phyloP scores from a whole-genome alignment of 2,797 vertebrate species.

The Microchirus variegatus region DNA sequence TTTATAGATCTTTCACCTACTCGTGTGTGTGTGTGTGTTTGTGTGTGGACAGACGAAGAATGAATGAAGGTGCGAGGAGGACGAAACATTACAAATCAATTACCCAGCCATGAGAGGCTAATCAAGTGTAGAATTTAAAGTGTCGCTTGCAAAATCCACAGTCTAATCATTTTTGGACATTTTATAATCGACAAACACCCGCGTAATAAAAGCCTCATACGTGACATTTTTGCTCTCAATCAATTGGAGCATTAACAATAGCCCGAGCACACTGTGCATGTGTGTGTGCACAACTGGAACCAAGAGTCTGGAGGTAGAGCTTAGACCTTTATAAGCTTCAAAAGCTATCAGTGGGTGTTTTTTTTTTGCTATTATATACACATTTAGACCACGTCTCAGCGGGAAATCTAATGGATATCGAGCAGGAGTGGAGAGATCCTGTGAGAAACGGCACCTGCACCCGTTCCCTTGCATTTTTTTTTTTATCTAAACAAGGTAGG shows the following conservation, averaged over 20 bases:
- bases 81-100: conserved; percentile 41
- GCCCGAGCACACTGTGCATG: conserved; percentile 37
- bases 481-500: too few species aligned
- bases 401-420: conserved; percentile 32
- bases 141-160: conserved; percentile 11
- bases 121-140: conserved; percentile 25
- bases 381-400: conserved; percentile 28
- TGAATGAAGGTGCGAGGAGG: conserved; percentile 20
- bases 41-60: conserved; percentile 19
- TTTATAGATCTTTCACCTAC: conserved; percentile 24
- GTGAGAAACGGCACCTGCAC: background rate
- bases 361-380: conserved; percentile 46
- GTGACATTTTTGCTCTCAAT: conserved; percentile 66
- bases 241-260: conserved; percentile 52
- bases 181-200: conserved; percentile 15
- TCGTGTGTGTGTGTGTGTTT: too few species aligned
- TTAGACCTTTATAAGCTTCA: conserved; percentile 48
- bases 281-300: conserved; percentile 8
- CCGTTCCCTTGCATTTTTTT: too few species aligned
- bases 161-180: too few species aligned
- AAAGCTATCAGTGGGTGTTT: conserved; percentile 41
- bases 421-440: conserved; percentile 18
- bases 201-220: conserved; percentile 45
- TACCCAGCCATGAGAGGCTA: conserved; percentile 23
- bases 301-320: conserved; percentile 35